phyloP scores from a whole-genome alignment of 2,888 invertebrate species.

The Herminia tarsipennalis region DNA sequence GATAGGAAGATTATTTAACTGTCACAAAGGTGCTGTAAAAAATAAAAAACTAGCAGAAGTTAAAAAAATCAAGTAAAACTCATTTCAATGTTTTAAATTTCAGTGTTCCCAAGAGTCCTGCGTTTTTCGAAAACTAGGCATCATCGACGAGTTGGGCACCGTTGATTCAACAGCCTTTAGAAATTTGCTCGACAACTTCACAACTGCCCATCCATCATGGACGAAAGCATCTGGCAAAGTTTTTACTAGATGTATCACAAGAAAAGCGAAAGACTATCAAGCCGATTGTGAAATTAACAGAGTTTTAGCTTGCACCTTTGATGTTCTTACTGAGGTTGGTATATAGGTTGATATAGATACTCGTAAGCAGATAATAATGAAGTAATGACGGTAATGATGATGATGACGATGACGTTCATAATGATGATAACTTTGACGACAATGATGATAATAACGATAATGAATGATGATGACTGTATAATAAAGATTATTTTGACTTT shows the following conservation, averaged over 20 bases:
- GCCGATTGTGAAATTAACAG: conserved; percentile 70
- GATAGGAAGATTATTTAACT: too few relatives aligned
- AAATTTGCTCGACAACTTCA: conserved; percentile 66
- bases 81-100: conserved; percentile 17
- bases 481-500: too few relatives aligned
- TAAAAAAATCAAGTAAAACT: too few relatives aligned
- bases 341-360: too few relatives aligned
- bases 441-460: too few relatives aligned
- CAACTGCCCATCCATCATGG: conserved; percentile 59
- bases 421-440: too few relatives aligned
- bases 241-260: conserved; percentile 64
- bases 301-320: conserved; percentile 68
- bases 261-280: conserved; percentile 49
- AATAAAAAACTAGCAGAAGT: too few relatives aligned
- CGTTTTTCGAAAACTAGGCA: conserved; percentile 64
- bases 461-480: too few relatives aligned
- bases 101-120: conserved; percentile 73
- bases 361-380: too few relatives aligned
- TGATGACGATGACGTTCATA: too few relatives aligned
- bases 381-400: too few relatives aligned
- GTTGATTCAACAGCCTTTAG: conserved; percentile 62
- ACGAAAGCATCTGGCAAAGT: conserved; percentile 66
- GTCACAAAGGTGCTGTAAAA: too few relatives aligned
- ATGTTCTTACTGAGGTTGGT: conserved; percentile 72
- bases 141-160: conserved; percentile 51